phyloP scores from a whole-genome alignment of 1,140 invertebrate species.

The Musca vetustissima region DNA sequence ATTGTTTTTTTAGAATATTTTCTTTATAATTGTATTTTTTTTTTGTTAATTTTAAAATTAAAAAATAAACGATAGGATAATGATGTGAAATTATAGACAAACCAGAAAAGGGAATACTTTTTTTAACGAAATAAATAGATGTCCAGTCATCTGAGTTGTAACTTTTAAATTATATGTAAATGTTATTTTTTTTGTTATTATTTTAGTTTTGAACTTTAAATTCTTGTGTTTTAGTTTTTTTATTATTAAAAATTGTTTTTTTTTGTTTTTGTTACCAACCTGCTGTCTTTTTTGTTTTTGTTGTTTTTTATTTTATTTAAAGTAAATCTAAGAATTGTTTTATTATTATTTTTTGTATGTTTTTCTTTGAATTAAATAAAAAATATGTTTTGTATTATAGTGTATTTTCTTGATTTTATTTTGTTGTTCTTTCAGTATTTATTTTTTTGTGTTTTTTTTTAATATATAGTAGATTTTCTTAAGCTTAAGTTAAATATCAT shows the following conservation, averaged over 20 bases:
- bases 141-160: too few relatives aligned
- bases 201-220: conserved; percentile 18
- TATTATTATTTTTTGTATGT: not conserved
- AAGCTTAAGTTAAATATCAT: conserved; percentile 5
- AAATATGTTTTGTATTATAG: not conserved
- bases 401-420: not conserved
- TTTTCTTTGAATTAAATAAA: conserved; percentile 9
- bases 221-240: conserved; percentile 15
- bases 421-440: not conserved
- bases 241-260: conserved; percentile 7
- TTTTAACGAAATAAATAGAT: too few relatives aligned
- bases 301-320: too few relatives aligned
- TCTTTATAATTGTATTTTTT: too few relatives aligned
- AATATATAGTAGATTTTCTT: conserved; percentile 3
- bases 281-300: conserved; percentile 15
- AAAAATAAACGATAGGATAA: too few relatives aligned
- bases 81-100: too few relatives aligned
- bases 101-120: too few relatives aligned
- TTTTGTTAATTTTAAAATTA: too few relatives aligned
- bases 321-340: not conserved
- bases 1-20: too few relatives aligned
- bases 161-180: not conserved
- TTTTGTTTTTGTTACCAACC: conserved; percentile 12
- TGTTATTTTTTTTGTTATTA: conserved; percentile 1
- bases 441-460: not conserved